A percentile compares a stretch with the other conserved stretches of the same genome.
Evolutionary conservation across 2,888 invertebrate genomes (phyloP).

Genomic region (Drosophila basisetae): DNA sequence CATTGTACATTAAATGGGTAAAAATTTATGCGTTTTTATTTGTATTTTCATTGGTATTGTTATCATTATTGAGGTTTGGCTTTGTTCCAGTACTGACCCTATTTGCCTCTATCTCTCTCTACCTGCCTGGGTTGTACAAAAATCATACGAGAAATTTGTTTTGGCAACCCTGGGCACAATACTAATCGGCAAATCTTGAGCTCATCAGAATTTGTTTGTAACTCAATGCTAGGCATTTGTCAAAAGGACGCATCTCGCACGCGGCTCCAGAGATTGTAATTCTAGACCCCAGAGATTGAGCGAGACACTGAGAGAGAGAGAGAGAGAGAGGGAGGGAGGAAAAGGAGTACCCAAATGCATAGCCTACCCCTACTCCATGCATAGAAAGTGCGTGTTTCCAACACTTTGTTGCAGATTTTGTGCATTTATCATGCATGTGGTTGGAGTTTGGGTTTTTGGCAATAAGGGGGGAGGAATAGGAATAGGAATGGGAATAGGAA

Average conservation of each 20-base stretch:
- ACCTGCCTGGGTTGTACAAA: slow-evolving; percentile 34
- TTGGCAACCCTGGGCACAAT: slow-evolving; percentile 44
- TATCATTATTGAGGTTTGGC: slow-evolving; percentile 55
- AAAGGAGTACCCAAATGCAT: neutral
- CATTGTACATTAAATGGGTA: slow-evolving; percentile 50
- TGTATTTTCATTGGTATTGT: slow-evolving; percentile 38
- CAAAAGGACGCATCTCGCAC: slow-evolving; percentile 51
- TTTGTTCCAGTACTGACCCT: slow-evolving; percentile 12
- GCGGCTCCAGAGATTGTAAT: slow-evolving; percentile 55
- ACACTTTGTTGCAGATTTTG: slow-evolving; percentile 84
- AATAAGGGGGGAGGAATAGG: slow-evolving; percentile 9
- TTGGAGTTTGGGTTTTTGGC: slow-evolving; percentile 12
- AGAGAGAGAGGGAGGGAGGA: neutral
- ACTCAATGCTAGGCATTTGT: slow-evolving; percentile 61
- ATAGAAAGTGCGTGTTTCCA: slow-evolving; percentile 80
- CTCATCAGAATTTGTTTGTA: slow-evolving; percentile 29
- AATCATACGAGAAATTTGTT: slow-evolving; percentile 24
- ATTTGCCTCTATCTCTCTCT: neutral
- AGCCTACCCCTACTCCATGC: slow-evolving; percentile 24
- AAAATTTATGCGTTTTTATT: slow-evolving; percentile 59
- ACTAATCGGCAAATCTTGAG: slow-evolving; percentile 46
- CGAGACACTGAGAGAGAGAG: neutral
- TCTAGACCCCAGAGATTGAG: slow-evolving; percentile 42
- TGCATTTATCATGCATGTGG: slow-evolving; percentile 78
- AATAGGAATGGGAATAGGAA: slow-evolving; percentile 3